Base-by-base conservation (phyloP, 2,888 invertebrate genomes). In the Strigamia maritima region DNA sequence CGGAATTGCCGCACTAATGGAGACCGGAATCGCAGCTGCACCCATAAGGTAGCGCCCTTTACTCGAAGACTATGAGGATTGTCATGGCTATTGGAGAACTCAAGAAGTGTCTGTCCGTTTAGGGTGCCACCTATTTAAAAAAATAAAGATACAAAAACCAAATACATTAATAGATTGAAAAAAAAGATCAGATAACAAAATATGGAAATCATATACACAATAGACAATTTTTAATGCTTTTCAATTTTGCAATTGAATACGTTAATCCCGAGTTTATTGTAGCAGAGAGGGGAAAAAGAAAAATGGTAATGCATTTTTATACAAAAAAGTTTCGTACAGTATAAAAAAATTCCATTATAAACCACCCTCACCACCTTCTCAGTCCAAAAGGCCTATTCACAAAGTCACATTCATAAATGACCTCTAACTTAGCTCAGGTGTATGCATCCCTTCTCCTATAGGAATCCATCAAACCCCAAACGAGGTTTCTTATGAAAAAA, bases 31-130 rank as follows among this genome's bases (percentile, higher is more conserved):
- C 90, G 90, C 82, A 94, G 89, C 83, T 90, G 88, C 81, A 91
- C 90, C 91, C 94, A 93, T 82, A 95, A 89, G 83, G 91, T 91
- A 40, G 94, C 94, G 82, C 91, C 90, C 82, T 91, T 91, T 82
- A 95, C 93, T 82, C 90, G 89, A 82, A 93, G 88, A 82, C 91
- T 92, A 79, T 84, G 81, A 79, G 86, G 87, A 82, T 86, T 83
- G 80, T 91, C 90, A 82, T 89, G 89, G 82, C 91, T 90, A 84
- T 93, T 90, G 79, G 93, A 90, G 87, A 95, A 95, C 86, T 95
- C 94, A 83, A 95, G 89, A 83, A 95, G 88, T 80, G 93, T 91
- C 86, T 95, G 94, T 78, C 93, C 93, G 85, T 94, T 94, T 84
- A 94, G 89, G 84, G 91, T 91, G 83, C 91, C 91, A 84, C 95